Evolutionary conservation across 2,113 vertebrate species (phyloP).

Genomic region (Lanius collurio): DNA sequence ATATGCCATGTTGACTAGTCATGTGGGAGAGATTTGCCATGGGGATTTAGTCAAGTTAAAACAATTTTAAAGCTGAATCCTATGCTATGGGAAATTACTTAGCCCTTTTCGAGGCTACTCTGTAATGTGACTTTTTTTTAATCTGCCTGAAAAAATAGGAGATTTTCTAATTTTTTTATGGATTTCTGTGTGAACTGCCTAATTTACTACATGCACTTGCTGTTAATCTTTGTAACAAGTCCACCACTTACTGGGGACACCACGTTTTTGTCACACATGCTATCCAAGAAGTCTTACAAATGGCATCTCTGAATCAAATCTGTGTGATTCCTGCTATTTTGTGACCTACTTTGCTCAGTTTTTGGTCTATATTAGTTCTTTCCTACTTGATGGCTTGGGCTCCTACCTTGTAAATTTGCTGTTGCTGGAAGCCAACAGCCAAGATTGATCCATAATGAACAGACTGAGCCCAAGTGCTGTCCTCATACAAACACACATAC

Average conservation of each 20-base stretch:
- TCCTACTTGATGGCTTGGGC: background rate
- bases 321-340: background rate
- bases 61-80: background rate
- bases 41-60: background rate
- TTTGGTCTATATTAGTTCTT: background rate
- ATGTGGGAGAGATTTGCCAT: background rate
- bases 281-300: background rate
- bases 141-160: background rate
- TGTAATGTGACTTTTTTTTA: background rate
- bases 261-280: background rate
- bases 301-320: background rate
- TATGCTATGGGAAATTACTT: background rate
- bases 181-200: background rate
- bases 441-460: background rate
- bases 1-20: background rate
- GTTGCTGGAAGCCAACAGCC: background rate
- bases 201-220: background rate
- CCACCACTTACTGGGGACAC: background rate
- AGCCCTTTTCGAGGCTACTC: background rate
- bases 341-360: background rate
- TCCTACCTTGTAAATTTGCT: background rate
- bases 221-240: background rate
- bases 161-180: background rate
- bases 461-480: background rate
- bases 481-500: no score